Percentiles rank a stretch among this genome's conserved stretches.
Evolutionary conservation across 2,797 vertebrate species (phyloP).

Genomic region (Cryptoprocta ferox): DNA sequence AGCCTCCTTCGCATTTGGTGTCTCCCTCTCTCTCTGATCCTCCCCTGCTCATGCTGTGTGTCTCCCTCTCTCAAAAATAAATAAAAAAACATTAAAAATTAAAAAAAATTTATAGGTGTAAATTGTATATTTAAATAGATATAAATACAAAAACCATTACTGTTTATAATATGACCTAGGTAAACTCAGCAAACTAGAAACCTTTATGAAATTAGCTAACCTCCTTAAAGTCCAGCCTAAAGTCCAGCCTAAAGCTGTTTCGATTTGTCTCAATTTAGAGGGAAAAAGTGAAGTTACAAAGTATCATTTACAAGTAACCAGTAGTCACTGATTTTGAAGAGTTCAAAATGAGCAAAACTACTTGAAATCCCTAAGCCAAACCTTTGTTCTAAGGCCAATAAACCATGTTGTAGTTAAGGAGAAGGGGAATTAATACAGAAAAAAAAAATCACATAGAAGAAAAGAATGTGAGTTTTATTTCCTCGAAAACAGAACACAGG

Average conservation of each 20-base stretch:
- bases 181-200: conserved; percentile 47
- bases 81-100: no score
- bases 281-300: conserved; percentile 1
- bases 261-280: background rate
- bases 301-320: background rate
- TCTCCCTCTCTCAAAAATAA: no score
- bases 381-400: background rate
- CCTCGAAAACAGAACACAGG: background rate
- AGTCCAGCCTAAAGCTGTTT: background rate
- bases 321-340: background rate
- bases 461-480: conserved; percentile 30
- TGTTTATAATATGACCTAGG: background rate
- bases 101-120: background rate
- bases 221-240: background rate
- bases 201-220: background rate
- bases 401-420: background rate
- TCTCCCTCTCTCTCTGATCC: no score
- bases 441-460: background rate
- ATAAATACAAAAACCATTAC: conserved; percentile 24
- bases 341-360: conserved; percentile 3
- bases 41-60: no score
- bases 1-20: no score
- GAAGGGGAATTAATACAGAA: background rate
- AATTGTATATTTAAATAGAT: background rate
- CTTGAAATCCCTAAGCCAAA: conserved; percentile 6